These are phyloP conservation scores for Oikopleura albicans DNA, from an alignment of 23 tunicate genomes.

Conservation along the genomic window DNA sequence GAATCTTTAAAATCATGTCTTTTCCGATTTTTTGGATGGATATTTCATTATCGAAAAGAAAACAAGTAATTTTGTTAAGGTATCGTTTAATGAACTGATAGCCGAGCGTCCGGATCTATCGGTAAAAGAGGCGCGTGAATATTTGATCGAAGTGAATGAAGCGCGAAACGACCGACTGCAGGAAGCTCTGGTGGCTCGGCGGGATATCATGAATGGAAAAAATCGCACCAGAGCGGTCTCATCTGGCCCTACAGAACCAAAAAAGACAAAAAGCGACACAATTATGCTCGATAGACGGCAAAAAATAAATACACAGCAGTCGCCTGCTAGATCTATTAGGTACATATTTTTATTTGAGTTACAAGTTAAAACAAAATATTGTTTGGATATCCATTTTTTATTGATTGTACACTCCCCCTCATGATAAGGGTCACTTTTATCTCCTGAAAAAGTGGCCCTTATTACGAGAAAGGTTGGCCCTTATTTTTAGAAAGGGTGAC, in stretches of 20 bases:
- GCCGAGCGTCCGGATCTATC: not conserved
- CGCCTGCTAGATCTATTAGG: not conserved
- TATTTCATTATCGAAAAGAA: too few relatives aligned
- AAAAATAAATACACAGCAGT: not conserved
- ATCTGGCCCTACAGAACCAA: not conserved
- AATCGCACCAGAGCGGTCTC: not conserved
- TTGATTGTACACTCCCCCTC: too few relatives aligned
- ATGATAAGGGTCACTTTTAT: too few relatives aligned
- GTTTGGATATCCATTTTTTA: too few relatives aligned
- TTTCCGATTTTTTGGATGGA: too few relatives aligned
- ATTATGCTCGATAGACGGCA: not conserved
- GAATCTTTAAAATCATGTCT: not conserved
- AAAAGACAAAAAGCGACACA: not conserved
- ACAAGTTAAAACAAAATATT: too few relatives aligned
- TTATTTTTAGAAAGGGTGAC: too few relatives aligned
- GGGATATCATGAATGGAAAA: not conserved
- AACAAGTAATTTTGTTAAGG: too few relatives aligned
- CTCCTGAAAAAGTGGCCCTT: too few relatives aligned
- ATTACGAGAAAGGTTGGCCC: too few relatives aligned
- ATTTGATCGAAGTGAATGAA: not conserved
- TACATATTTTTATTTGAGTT: too few relatives aligned
- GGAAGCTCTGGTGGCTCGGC: not conserved
- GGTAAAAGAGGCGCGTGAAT: not conserved
- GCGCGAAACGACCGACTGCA: not conserved
- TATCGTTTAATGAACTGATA: not conserved